These are phyloP conservation scores for Artibeus lituratus DNA, from an alignment of 2,797 vertebrate species.

Conservation along the genomic window DNA sequence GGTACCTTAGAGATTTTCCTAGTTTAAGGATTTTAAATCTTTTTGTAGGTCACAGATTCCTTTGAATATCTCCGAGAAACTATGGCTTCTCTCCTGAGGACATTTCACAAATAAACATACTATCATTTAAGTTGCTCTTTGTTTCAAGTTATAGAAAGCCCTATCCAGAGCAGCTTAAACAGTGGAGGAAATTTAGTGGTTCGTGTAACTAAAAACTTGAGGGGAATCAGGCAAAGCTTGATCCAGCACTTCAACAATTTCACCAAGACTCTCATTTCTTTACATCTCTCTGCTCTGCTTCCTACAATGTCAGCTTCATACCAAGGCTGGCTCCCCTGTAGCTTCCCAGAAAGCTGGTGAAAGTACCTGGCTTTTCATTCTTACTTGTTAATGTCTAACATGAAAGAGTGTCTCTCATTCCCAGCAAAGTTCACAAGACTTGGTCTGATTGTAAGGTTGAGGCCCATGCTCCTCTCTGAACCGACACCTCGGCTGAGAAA, in stretches of 20 bases:
- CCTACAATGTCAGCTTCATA: background rate
- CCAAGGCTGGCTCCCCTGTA: background rate
- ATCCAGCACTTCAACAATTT: background rate
- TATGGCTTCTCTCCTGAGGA: background rate
- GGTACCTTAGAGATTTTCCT: background rate
- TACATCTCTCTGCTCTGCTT: background rate
- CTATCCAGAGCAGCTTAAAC: background rate
- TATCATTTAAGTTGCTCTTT: slow-evolving; percentile 12
- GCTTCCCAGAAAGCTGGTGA: background rate
- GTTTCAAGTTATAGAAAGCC: background rate
- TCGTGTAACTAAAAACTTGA: background rate
- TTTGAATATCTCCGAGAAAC: background rate
- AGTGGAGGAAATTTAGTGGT: background rate
- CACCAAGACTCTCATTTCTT: background rate
- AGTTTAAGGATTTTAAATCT: slow-evolving; percentile 5
- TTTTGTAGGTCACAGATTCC: background rate
- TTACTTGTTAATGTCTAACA: background rate
- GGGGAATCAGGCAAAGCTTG: background rate
- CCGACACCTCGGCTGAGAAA: background rate
- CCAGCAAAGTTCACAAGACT: background rate
- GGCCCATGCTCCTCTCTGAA: background rate
- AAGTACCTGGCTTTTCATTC: background rate
- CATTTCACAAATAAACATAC: background rate
- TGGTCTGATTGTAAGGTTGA: background rate
- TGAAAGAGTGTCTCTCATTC: background rate